Conservation (phyloP, 2,888 invertebrate genomes). For the Holacanthella duospinosa region DNA sequence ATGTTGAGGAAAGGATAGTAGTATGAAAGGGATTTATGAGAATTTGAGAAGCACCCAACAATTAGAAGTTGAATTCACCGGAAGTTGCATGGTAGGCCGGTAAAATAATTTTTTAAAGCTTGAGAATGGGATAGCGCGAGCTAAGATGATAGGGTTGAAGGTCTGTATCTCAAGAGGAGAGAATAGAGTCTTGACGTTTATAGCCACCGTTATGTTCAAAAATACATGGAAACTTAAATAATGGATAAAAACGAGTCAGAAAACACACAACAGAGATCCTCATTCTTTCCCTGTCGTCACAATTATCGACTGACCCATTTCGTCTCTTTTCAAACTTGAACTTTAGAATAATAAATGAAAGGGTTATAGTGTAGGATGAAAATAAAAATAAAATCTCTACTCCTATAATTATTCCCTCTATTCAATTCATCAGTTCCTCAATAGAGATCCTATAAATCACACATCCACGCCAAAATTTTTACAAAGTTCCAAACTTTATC, state of each 20-base stretch:
- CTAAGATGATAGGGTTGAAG: too few relatives aligned
- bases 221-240: neutral
- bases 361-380: neutral
- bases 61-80: constrained; percentile 28
- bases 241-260: neutral
- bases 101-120: neutral
- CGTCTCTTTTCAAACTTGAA: neutral
- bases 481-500: too few relatives aligned
- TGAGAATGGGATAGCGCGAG: too few relatives aligned
- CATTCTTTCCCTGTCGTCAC: neutral
- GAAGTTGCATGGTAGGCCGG: constrained; percentile 16
- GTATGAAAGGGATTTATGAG: neutral
- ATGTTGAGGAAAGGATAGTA: neutral
- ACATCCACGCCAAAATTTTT: too few relatives aligned
- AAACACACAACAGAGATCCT: constrained; percentile 3
- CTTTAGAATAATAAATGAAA: neutral
- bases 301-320: neutral
- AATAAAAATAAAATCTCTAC: neutral
- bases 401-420: constrained; percentile 1
- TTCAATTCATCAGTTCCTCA: neutral
- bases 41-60: constrained; percentile 14
- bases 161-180: too few relatives aligned
- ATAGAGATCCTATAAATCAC: too few relatives aligned
- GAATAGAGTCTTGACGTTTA: neutral
- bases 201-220: neutral